Conservation (phyloP, 2,797 vertebrate species). For the Pseudochromis fuscus region DNA sequence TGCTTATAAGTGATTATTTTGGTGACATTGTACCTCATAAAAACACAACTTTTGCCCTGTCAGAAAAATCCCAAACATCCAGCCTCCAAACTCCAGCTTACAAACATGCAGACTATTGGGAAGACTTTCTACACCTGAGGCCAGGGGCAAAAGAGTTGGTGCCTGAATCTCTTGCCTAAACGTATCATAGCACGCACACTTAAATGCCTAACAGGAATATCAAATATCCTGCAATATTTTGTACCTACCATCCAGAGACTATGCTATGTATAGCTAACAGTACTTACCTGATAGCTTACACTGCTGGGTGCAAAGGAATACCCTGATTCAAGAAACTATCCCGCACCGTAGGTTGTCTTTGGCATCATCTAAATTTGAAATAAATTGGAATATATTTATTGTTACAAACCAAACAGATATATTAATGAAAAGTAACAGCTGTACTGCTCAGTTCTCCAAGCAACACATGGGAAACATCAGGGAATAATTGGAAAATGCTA, state of each 20-base stretch:
- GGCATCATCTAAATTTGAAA: constrained; percentile 27
- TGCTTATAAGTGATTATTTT: constrained; percentile 5
- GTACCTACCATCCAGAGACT: not conserved
- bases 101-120: not conserved
- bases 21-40: not conserved
- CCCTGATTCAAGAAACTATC: constrained; percentile 7
- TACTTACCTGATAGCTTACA: constrained; percentile 3
- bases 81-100: not conserved
- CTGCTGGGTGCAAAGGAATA: constrained; percentile 10
- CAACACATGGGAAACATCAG: not conserved
- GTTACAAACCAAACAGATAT: not conserved
- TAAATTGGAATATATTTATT: not conserved
- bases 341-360: not conserved
- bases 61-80: not conserved
- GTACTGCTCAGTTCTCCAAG: not conserved
- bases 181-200: constrained; percentile 37
- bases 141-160: constrained; percentile 35
- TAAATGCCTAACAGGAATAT: constrained; percentile 12
- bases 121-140: constrained; percentile 2
- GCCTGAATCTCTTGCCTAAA: constrained; percentile 12
- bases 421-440: not conserved
- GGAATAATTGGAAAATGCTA: not conserved
- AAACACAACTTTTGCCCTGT: not conserved
- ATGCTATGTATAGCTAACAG: not conserved
- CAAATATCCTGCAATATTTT: not conserved